phyloP scores from a whole-genome alignment of 2,797 vertebrate genomes.

The Acanthurus lineatus region DNA sequence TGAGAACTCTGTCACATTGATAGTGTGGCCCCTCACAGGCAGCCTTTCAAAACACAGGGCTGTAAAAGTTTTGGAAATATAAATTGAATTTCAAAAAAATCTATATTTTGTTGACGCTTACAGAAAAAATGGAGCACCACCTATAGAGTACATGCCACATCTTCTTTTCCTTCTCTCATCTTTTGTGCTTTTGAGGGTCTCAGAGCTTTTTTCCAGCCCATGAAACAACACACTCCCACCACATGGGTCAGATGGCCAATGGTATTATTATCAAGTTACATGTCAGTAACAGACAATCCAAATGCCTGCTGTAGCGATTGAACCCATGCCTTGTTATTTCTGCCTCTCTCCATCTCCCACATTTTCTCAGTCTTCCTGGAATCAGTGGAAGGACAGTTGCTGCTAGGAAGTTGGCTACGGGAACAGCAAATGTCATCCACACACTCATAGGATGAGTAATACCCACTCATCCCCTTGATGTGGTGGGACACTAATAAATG shows the following conservation, averaged over 20 bases:
- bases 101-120: slow-evolving; percentile 15
- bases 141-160: not conserved
- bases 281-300: slow-evolving; percentile 12
- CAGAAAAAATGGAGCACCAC: slow-evolving; percentile 17
- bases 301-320: slow-evolving; percentile 31
- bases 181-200: slow-evolving; percentile 1
- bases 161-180: slow-evolving; percentile 3
- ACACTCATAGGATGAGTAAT: slow-evolving; percentile 74
- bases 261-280: slow-evolving; percentile 31
- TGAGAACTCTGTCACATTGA: slow-evolving; percentile 35
- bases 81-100: slow-evolving; percentile 4
- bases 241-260: slow-evolving; percentile 29
- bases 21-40: slow-evolving; percentile 6
- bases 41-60: slow-evolving; percentile 19
- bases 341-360: slow-evolving; percentile 3
- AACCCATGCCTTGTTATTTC: slow-evolving; percentile 40
- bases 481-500: slow-evolving; percentile 76
- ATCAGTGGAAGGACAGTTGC: slow-evolving; percentile 51
- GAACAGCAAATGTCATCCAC: slow-evolving; percentile 66
- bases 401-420: slow-evolving; percentile 56
- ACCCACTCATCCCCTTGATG: slow-evolving; percentile 78
- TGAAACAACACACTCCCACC: slow-evolving; percentile 19
- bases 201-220: not conserved
- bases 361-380: slow-evolving; percentile 53
- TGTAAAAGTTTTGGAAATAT: slow-evolving; percentile 20